These are phyloP conservation scores for Lepeophtheirus nordmannii DNA, from an alignment of 2,888 invertebrate species.

Conservation along the genomic window DNA sequence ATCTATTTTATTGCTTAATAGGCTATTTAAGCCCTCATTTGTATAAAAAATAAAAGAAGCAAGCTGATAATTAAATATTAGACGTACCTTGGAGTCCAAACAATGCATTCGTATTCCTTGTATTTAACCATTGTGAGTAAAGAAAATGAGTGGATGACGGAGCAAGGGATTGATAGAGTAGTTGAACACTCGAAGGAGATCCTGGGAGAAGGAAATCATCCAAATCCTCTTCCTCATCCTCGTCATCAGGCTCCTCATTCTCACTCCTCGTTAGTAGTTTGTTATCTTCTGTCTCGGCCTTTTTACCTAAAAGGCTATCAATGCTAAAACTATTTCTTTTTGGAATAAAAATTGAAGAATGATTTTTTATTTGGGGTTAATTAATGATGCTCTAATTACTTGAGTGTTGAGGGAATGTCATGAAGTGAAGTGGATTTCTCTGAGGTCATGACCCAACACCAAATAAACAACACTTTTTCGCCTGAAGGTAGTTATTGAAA, in stretches of 20 bases:
- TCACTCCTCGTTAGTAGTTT: neutral
- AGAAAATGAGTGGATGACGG: constrained; percentile 29
- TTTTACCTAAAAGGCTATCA: constrained; percentile 13
- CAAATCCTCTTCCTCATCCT: neutral
- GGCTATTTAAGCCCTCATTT: too few species aligned
- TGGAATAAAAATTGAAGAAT: neutral
- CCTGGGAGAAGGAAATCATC: neutral
- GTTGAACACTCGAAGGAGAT: neutral
- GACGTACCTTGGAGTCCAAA: constrained; percentile 48
- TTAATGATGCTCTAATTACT: too few species aligned
- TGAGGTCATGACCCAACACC: too few species aligned
- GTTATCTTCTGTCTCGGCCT: neutral
- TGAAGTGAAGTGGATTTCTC: too few species aligned
- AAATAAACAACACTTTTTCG: too few species aligned
- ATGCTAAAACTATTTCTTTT: neutral
- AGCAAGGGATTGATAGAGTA: constrained; percentile 10
- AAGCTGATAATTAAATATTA: too few species aligned
- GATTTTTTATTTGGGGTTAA: too few species aligned
- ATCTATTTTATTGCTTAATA: too few species aligned
- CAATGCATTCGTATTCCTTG: constrained; percentile 38
- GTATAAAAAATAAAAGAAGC: too few species aligned
- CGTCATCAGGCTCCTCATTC: neutral
- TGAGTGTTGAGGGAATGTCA: too few species aligned
- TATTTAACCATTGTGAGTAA: constrained; percentile 32
- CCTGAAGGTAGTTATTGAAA: too few species aligned